phyloP scores from a whole-genome alignment of 2,113 vertebrate species.

The Corythornis vintsioides region DNA sequence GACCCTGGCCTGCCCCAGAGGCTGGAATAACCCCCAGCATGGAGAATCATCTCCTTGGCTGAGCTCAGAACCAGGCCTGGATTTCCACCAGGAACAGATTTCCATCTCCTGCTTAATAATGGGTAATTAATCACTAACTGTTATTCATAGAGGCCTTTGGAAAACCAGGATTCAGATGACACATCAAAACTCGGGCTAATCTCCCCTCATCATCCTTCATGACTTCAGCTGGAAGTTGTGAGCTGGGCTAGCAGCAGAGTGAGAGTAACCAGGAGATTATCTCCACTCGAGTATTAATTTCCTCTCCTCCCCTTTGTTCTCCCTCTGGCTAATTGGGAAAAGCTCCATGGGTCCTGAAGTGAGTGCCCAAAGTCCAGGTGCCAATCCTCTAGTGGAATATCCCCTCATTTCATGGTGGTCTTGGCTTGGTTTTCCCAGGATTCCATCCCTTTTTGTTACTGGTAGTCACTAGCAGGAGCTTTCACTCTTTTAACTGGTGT shows the following conservation, averaged over 20 bases:
- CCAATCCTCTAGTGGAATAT: neutral
- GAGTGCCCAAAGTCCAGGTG: neutral
- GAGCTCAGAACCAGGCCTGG: neutral
- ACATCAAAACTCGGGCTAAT: neutral
- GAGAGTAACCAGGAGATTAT: neutral
- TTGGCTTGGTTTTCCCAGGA: neutral
- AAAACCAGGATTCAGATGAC: neutral
- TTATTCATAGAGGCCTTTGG: neutral
- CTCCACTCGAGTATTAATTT: neutral
- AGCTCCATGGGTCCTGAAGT: neutral
- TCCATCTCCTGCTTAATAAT: neutral
- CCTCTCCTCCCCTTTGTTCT: neutral
- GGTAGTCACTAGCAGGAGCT: conserved; percentile 35
- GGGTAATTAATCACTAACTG: neutral
- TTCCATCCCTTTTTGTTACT: neutral
- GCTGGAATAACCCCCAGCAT: neutral
- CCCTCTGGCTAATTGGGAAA: neutral
- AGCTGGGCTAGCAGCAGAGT: neutral
- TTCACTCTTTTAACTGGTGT: neutral
- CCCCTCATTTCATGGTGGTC: neutral
- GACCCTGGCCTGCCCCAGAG: neutral
- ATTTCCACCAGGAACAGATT: neutral
- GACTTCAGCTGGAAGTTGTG: neutral
- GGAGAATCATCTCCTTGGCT: neutral
- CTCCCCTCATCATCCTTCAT: neutral